A percentile compares a stretch with the other conserved stretches of the same genome.
phyloP scores from a whole-genome alignment of 2,113 vertebrate species.

The Microcebus griseorufus region DNA sequence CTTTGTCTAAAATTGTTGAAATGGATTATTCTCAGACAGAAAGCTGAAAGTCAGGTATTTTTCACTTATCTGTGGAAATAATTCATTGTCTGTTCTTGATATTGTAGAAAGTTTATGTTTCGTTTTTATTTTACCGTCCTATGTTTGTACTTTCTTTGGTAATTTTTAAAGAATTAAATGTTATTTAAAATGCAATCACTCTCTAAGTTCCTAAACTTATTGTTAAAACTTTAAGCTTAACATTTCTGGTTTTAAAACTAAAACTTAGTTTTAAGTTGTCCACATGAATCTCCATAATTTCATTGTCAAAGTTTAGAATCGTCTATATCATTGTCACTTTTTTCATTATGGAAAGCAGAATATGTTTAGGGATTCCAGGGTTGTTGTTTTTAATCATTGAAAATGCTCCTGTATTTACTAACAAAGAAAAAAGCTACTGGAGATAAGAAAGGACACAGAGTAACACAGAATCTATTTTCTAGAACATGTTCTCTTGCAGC shows the following conservation, averaged over 20 bases:
- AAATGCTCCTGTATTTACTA: conserved; percentile 9
- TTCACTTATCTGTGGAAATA: background rate
- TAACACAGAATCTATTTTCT: background rate
- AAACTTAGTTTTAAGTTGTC: conserved; percentile 2
- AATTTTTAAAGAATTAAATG: background rate
- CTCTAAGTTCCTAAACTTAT: background rate
- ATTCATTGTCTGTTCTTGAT: background rate
- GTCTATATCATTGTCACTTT: background rate
- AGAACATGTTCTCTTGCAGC: background rate
- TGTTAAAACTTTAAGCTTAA: background rate
- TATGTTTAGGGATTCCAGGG: background rate
- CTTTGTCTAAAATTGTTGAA: background rate
- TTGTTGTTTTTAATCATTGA: background rate
- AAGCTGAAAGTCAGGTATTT: background rate
- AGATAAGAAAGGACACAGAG: background rate
- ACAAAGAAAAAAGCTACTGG: background rate
- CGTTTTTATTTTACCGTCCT: background rate
- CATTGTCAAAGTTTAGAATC: conserved; percentile 33
- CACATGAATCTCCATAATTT: background rate
- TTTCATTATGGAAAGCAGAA: background rate
- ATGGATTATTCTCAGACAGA: background rate
- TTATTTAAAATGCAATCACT: background rate
- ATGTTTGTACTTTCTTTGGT: background rate
- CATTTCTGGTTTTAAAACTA: background rate
- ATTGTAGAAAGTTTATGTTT: background rate